Conservation (phyloP, 2,797 vertebrate species). For the Sebastiscus albofasciatus region DNA sequence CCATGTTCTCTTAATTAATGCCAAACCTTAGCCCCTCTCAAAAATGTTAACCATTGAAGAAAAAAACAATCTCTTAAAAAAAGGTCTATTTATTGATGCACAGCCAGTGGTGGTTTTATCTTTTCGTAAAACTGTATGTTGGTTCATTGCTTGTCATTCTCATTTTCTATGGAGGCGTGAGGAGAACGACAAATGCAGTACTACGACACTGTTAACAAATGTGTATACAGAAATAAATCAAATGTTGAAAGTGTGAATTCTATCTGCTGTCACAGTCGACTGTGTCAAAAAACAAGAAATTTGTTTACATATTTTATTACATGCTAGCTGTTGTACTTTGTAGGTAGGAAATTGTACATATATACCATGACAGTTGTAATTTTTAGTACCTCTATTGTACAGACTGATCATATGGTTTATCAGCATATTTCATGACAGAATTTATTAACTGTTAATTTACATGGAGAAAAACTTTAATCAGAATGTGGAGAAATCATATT, state of each 20-base stretch:
- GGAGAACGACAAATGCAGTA: slow-evolving; percentile 82
- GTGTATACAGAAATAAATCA: slow-evolving; percentile 87
- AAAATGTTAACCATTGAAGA: slow-evolving; percentile 27
- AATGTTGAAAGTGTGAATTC: slow-evolving; percentile 87
- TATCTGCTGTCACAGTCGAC: slow-evolving; percentile 88
- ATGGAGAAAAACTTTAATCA: slow-evolving; percentile 78
- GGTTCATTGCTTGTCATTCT: slow-evolving; percentile 82
- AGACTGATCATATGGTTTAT: slow-evolving; percentile 84
- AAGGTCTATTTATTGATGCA: slow-evolving; percentile 65
- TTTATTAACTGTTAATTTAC: slow-evolving; percentile 79
- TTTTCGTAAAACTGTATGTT: slow-evolving; percentile 81
- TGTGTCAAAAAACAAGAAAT: slow-evolving; percentile 84
- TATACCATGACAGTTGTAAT: slow-evolving; percentile 85
- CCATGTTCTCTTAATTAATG: slow-evolving; percentile 65
- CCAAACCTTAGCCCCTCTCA: slow-evolving; percentile 53
- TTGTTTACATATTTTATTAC: slow-evolving; percentile 91
- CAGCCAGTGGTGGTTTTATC: slow-evolving; percentile 78
- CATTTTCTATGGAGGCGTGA: slow-evolving; percentile 85
- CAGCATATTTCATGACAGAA: slow-evolving; percentile 82
- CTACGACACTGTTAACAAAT: slow-evolving; percentile 86
- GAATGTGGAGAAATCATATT: slow-evolving; percentile 85
- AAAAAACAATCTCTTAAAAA: slow-evolving; percentile 46
- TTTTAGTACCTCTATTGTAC: slow-evolving; percentile 88
- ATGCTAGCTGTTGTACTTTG: slow-evolving; percentile 88
- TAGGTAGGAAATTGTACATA: slow-evolving; percentile 88